Evolutionary conservation across 2,113 vertebrate species (phyloP), one percentile per base, ranked within the genome.

Genomic region (Brienomyrus brachyistius): DNA sequence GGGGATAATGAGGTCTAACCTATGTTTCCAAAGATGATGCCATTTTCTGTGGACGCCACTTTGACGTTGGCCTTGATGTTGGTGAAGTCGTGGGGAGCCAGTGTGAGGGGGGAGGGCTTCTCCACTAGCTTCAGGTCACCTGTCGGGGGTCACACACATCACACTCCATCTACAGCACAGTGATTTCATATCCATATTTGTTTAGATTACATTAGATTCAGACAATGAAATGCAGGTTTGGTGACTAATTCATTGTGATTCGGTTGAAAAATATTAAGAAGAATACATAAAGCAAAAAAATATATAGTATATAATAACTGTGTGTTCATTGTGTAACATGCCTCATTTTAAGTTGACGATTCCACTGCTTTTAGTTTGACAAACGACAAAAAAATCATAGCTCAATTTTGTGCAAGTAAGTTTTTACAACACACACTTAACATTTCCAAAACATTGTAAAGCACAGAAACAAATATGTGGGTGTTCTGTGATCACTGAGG

Each of bases 11-110:
- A 13, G 74, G 74, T 91, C 97, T 96, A 95, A 99, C 98, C 98
- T 62, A 99, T 99, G 92, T 99, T 99, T 90, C 98, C 98, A 92
- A 99, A 99, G 94, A 99, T 99, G 0, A 99, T 99, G 92, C 98
- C 98, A 92, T 99, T 99, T 95, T 99, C 98, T 89, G 98, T 99
- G 85, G 98, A 99, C 51, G 98, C 98, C 0, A 99, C 98, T 94
- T 99, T 99, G 77, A 99, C 98, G 2, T 99, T 99, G 90, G 98
- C 98, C 93, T 99, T 99, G 93, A 99, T 99, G 95, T 99, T 99
- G 48, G 98, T 98, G 95, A 99, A 99, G 94, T 99, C 98, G 90
- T 99, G 98, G 35, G 98, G 98, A 87, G 98, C 98, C 91, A 99
- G 96, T 88, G 98, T 99, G 88, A 99, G 95, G 94, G 98, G 98